phyloP scores from a whole-genome alignment of 2,888 invertebrate species.

The Flexamia atlantica region DNA sequence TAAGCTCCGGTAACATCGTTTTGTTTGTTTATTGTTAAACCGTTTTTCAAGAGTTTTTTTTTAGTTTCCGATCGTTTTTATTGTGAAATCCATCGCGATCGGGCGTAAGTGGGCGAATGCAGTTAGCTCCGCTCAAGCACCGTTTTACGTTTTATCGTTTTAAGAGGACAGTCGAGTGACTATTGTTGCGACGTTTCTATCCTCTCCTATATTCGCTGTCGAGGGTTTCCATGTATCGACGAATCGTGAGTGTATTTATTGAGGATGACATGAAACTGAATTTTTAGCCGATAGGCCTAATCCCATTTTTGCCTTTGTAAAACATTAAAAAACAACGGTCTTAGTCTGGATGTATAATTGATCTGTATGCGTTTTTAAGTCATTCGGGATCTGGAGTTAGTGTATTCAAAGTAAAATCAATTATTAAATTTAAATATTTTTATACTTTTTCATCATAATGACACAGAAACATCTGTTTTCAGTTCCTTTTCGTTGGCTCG shows the following conservation, averaged over 20 bases:
- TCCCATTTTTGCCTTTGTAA: too few species aligned
- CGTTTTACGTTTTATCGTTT: slow-evolving; percentile 1
- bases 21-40: slow-evolving; percentile 57
- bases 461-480: too few species aligned
- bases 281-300: too few species aligned
- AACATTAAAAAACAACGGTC: too few species aligned
- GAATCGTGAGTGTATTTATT: neutral
- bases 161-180: slow-evolving; percentile 14
- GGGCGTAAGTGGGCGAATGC: slow-evolving; percentile 12
- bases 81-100: slow-evolving; percentile 19
- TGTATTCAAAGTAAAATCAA: too few species aligned
- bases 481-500: too few species aligned
- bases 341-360: too few species aligned
- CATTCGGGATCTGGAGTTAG: too few species aligned
- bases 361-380: too few species aligned
- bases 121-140: slow-evolving; percentile 4
- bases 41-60: slow-evolving; percentile 36
- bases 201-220: neutral
- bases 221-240: neutral
- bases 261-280: too few species aligned
- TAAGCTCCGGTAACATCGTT: slow-evolving; percentile 36
- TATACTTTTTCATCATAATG: too few species aligned
- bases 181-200: slow-evolving; percentile 19
- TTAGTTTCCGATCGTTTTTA: slow-evolving; percentile 25
- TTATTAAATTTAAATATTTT: too few species aligned